Evolutionary conservation across 2,888 invertebrate species (phyloP).

Genomic region (Eupithecia centaureata): DNA sequence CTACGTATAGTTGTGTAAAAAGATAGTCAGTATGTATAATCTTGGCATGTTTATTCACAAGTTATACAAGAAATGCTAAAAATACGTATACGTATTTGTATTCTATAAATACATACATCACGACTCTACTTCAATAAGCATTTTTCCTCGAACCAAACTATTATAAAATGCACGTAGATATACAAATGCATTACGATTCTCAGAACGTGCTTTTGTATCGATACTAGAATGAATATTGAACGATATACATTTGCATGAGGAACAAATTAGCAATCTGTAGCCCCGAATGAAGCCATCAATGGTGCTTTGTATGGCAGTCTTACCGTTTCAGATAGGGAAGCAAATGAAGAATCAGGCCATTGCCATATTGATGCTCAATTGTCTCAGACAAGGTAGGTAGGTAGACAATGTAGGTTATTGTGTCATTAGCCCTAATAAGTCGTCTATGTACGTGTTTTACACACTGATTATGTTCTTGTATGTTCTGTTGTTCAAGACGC

Average conservation of each 20-base stretch:
- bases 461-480: constrained; percentile 8
- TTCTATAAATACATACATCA: not conserved
- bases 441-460: constrained; percentile 28
- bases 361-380: constrained; percentile 15
- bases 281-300: constrained; percentile 56
- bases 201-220: constrained; percentile 64
- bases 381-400: constrained; percentile 1
- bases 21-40: not conserved
- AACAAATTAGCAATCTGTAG: constrained; percentile 38
- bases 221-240: constrained; percentile 62
- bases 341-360: constrained; percentile 40
- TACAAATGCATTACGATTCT: constrained; percentile 67
- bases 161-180: constrained; percentile 66
- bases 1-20: no score
- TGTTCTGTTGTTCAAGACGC: constrained; percentile 9
- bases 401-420: constrained; percentile 44
- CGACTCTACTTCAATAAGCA: constrained; percentile 38
- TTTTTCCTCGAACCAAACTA: constrained; percentile 58
- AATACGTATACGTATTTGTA: not conserved
- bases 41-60: not conserved
- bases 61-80: not conserved
- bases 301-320: constrained; percentile 62
- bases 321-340: constrained; percentile 58
- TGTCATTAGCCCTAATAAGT: constrained; percentile 44
- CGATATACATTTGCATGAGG: constrained; percentile 45